Percentiles rank a stretch among this genome's conserved stretches.
These are phyloP conservation scores for Siniperca undulata DNA, from an alignment of 2,797 vertebrate species.

Conservation along the genomic window DNA sequence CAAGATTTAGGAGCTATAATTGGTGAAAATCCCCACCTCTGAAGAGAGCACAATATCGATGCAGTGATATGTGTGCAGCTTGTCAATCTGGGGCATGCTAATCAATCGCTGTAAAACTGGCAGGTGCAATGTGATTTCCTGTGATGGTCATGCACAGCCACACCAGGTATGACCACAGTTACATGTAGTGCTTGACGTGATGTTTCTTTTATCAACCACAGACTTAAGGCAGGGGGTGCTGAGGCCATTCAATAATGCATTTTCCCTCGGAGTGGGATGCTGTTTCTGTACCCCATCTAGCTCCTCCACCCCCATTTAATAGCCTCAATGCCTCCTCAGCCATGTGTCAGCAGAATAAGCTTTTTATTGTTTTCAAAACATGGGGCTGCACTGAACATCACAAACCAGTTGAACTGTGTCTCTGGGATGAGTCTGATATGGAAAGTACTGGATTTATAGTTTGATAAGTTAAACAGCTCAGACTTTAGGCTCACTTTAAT, in stretches of 20 bases:
- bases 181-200: conserved; percentile 12
- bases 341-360: conserved; percentile 65
- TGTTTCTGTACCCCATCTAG: conserved; percentile 1
- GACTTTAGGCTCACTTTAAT: not conserved
- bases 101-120: conserved; percentile 15
- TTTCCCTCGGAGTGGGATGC: conserved; percentile 34
- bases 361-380: conserved; percentile 37
- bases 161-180: not conserved
- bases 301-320: conserved; percentile 39
- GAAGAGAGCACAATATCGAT: conserved; percentile 13
- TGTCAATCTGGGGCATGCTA: conserved; percentile 6
- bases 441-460: not conserved
- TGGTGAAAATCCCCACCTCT: conserved; percentile 5
- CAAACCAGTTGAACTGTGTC: conserved; percentile 1
- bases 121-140: conserved; percentile 26
- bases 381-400: not conserved
- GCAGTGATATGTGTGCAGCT: conserved; percentile 11
- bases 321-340: conserved; percentile 42
- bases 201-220: conserved; percentile 22
- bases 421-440: not conserved
- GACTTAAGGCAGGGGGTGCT: not conserved
- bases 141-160: conserved; percentile 1
- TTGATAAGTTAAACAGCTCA: conserved; percentile 12
- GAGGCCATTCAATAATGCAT: conserved; percentile 27
- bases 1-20: conserved; percentile 35